Base-by-base conservation (phyloP, 2,113 vertebrate species). In the Bolborhynchus lineola region DNA sequence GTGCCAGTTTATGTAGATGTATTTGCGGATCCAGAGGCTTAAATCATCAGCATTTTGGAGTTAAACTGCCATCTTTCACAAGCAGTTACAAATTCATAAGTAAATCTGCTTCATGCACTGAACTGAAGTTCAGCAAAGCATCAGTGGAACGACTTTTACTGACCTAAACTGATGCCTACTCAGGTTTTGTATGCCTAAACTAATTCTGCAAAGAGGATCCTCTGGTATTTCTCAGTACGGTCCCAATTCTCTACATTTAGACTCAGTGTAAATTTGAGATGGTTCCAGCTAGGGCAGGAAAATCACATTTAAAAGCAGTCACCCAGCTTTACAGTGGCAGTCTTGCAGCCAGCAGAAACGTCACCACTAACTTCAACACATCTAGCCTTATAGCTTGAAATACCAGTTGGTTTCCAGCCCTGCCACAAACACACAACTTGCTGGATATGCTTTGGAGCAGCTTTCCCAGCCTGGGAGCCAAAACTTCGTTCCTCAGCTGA, bases 381-480 rank as follows among this genome's bases (percentile, higher is more conserved):
- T 82, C 70, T 62, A 87, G 86, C 74, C 64, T 77, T 49, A 10
- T 70, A 86, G 35, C 65, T 35, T 35, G 52, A 89, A 91, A 84
- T 71, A 82, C 7, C 59, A 4, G 57, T 33, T 69, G 86, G 47
- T 86, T 94, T 79, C 80, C 83, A 93, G 62, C 91, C 57, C 74
- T 95, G 77, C 93, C 81, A 88, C 85, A 90, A 81, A 44, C 10
- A 81, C 80, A 47, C 78, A 80, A 35, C 46, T 89, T 23, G 28
- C 74, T 95, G 77, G 88, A 84, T 72, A 20, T 29, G 59, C 81
- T 93, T 57, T 5, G 29, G 13, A 85, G 93, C 82, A 92, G 65
- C 74, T 65, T 83, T 79, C 76, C 93, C 93, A 90, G 72, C 72
- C 68, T 5, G 2, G 68, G 76, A 96, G 93, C 93, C 95, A 96